Base-by-base conservation (phyloP, 2,113 vertebrate genomes). In the Urocynchramus pylzowi region DNA sequence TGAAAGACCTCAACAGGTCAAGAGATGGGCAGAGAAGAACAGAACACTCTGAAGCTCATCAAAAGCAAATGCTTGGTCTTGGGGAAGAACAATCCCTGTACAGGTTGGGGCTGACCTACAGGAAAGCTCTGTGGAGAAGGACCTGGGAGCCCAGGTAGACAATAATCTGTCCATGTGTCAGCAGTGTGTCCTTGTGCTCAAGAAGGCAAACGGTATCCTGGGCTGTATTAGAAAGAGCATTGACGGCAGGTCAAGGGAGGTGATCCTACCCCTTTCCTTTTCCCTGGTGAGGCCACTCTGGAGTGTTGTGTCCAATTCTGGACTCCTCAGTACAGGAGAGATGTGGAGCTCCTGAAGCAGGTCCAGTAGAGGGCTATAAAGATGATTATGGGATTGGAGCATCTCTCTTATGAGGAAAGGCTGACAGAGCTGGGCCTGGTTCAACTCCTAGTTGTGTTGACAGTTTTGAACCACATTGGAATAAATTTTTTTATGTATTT, bases 241-340 rank as follows among this genome's bases (percentile, higher is more conserved):
- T n/a, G n/a, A n/a, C n/a, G n/a, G n/a, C n/a, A n/a, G 4, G 18
- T 14, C 0, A 1, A 49, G 20, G 10, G 10, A 49, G 15, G 15
- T 9, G n/a, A 41, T 41, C 30, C 18, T 35, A 6, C 9, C 27
- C 15, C 7, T 70, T 53, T 63, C 9, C 79, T 69, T n/a, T 49
- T 16, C 49, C 31, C 41, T 56, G 26, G 3, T 24, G 56, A 42
- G 54, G 35, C 18, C 22, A 35, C 24, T 54, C n/a, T 42, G 41
- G 31, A 49, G 5, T 35, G 10, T 18, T 63, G 31, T 27, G 17
- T 63, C 18, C 31, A 10, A 2, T 56, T 63, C 35, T 84, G 79
- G 63, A 7, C 14, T 35, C 26, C 47, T 69, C 31, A 16, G 35
- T 4, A 16, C 8, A 27, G 23, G 35, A 76, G 47, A 42, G 17